Conservation (phyloP, 64 coral and sea anemone species). For the Platygyra sinensis region DNA sequence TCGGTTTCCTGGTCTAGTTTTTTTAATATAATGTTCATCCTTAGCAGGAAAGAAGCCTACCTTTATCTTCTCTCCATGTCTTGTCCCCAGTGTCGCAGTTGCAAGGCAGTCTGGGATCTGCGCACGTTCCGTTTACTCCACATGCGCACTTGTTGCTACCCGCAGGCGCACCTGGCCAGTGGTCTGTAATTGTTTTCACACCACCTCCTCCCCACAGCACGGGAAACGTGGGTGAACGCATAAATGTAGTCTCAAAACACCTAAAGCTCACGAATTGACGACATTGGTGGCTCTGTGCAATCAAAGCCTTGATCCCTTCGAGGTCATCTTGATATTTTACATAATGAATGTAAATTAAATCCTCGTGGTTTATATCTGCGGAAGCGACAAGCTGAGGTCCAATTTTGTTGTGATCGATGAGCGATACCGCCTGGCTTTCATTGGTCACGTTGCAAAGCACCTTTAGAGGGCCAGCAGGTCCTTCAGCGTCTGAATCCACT, state of each 20-base stretch:
- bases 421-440: neutral
- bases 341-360: neutral
- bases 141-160: constrained; percentile 44
- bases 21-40: too few species aligned
- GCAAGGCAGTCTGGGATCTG: neutral
- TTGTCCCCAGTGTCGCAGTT: constrained; percentile 52
- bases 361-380: too few species aligned
- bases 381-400: neutral
- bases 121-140: constrained; percentile 29
- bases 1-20: too few species aligned
- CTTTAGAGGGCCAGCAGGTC: neutral
- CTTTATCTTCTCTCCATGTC: constrained; percentile 48
- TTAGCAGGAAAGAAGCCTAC: neutral
- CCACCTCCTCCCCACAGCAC: neutral
- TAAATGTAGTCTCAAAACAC: constrained; percentile 33
- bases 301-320: constrained; percentile 2
- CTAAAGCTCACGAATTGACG: constrained; percentile 43
- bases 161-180: constrained; percentile 24
- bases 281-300: constrained; percentile 28
- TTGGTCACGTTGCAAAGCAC: constrained; percentile 44
- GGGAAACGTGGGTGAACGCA: neutral
- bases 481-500: constrained; percentile 28
- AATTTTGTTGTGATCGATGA: constrained; percentile 32
- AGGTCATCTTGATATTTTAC: neutral
- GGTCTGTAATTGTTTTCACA: neutral